These are phyloP conservation scores for Corvus cornix DNA, from an alignment of 2,113 vertebrate species.

Conservation along the genomic window DNA sequence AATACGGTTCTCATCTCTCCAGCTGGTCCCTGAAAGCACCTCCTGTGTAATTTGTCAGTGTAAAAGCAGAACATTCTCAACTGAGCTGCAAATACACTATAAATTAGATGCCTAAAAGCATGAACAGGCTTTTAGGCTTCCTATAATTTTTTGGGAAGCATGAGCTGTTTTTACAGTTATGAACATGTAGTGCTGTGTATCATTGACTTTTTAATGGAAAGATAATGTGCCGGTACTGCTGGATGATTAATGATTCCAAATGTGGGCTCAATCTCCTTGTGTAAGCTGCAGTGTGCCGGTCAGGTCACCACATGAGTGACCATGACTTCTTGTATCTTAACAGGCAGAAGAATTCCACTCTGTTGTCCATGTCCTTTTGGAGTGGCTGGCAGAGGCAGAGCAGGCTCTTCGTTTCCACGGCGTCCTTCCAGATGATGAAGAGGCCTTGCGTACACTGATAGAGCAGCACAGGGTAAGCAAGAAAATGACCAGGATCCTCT, in stretches of 20 bases:
- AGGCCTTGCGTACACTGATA: slow-evolving; percentile 85
- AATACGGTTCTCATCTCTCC: neutral
- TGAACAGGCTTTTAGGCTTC: slow-evolving; percentile 31
- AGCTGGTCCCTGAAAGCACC: slow-evolving; percentile 13
- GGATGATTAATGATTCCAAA: slow-evolving; percentile 18
- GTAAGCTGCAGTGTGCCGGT: neutral
- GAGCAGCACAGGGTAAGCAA: slow-evolving; percentile 90
- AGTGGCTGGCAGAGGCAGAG: slow-evolving; percentile 96
- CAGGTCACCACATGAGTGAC: neutral
- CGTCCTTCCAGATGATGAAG: slow-evolving; percentile 92
- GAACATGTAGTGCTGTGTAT: slow-evolving; percentile 28
- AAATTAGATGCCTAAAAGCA: slow-evolving; percentile 51
- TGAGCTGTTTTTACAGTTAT: slow-evolving; percentile 44
- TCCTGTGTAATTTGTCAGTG: slow-evolving; percentile 6
- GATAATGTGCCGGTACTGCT: neutral
- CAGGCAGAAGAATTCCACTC: slow-evolving; percentile 98
- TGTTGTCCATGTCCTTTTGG: slow-evolving; percentile 91
- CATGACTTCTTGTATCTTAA: neutral
- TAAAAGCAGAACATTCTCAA: slow-evolving; percentile 12
- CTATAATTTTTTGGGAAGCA: neutral
- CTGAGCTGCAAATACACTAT: slow-evolving; percentile 19
- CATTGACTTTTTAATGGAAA: slow-evolving; percentile 47
- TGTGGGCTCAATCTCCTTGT: neutral
- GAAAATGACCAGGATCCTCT: neutral
- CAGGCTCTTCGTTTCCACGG: slow-evolving; percentile 95